Percentiles rank a stretch among this genome's conserved stretches.
Conservation (phyloP, 2,888 invertebrate genomes). For the Trissolcus japonicus region DNA sequence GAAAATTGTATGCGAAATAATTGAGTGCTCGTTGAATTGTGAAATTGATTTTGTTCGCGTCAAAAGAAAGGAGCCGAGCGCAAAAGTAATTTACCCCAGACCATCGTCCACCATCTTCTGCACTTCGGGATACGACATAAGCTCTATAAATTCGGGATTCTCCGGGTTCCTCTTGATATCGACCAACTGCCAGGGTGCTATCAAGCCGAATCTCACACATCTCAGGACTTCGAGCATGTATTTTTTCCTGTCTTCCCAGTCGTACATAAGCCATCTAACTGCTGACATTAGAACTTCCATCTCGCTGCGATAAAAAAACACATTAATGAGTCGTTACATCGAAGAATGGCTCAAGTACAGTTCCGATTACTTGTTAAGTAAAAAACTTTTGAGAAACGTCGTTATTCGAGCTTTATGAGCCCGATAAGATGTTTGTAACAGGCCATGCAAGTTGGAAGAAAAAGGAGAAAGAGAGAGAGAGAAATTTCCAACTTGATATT, state of each 20-base stretch:
- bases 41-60: neutral
- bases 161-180: constrained; percentile 86
- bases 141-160: constrained; percentile 83
- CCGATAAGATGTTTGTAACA: constrained; percentile 1
- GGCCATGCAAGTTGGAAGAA: too few relatives aligned
- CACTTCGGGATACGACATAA: constrained; percentile 82
- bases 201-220: constrained; percentile 86
- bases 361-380: neutral
- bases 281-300: constrained; percentile 89
- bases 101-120: constrained; percentile 89
- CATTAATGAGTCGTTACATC: constrained; percentile 10
- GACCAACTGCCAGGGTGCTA: constrained; percentile 88
- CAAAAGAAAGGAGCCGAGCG: neutral
- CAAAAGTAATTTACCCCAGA: constrained; percentile 80
- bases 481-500: too few relatives aligned
- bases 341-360: neutral
- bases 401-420: neutral
- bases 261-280: constrained; percentile 86
- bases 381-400: constrained; percentile 1
- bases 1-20: constrained; percentile 20
- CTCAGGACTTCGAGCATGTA: constrained; percentile 81
- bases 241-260: constrained; percentile 81
- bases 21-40: constrained; percentile 1
- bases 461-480: too few relatives aligned
- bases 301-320: constrained; percentile 77